Conservation (phyloP, 2,797 vertebrate species). For the Remorina albescens region DNA sequence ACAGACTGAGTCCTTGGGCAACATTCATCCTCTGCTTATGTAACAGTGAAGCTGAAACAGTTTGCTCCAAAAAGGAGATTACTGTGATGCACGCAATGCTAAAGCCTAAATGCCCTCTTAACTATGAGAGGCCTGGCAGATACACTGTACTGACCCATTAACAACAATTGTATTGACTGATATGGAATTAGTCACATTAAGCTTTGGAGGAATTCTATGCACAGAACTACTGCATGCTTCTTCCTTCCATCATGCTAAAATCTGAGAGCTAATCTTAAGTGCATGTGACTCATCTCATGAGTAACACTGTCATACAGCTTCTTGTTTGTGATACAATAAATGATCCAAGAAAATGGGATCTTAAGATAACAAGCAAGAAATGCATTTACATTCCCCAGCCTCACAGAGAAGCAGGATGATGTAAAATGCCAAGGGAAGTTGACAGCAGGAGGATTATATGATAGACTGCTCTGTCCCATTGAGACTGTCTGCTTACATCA, state of each 20-base stretch:
- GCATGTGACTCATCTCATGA: slow-evolving; percentile 55
- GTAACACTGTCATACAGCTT: slow-evolving; percentile 20
- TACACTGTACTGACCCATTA: slow-evolving; percentile 16
- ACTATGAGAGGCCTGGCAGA: slow-evolving; percentile 17
- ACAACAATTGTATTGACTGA: background rate
- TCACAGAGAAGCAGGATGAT: background rate
- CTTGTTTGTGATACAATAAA: background rate
- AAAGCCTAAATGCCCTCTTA: slow-evolving; percentile 8
- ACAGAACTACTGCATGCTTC: background rate
- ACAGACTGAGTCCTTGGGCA: slow-evolving; percentile 45
- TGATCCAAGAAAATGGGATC: background rate
- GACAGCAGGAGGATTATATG: slow-evolving; percentile 3
- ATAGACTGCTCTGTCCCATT: slow-evolving; percentile 16
- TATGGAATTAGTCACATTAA: slow-evolving; percentile 5
- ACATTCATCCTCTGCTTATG: slow-evolving; percentile 59
- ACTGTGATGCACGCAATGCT: slow-evolving; percentile 34
- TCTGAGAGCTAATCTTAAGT: slow-evolving; percentile 8
- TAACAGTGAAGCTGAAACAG: slow-evolving; percentile 52
- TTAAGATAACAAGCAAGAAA: background rate
- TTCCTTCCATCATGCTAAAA: slow-evolving; percentile 32
- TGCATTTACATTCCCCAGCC: background rate
- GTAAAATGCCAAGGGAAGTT: no score
- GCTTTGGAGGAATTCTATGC: background rate
- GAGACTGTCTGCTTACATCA: slow-evolving; percentile 46
- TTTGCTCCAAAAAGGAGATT: slow-evolving; percentile 52